These are phyloP conservation scores for Psylliodes chrysocephalus DNA, from an alignment of 2,888 invertebrate species.

Conservation along the genomic window DNA sequence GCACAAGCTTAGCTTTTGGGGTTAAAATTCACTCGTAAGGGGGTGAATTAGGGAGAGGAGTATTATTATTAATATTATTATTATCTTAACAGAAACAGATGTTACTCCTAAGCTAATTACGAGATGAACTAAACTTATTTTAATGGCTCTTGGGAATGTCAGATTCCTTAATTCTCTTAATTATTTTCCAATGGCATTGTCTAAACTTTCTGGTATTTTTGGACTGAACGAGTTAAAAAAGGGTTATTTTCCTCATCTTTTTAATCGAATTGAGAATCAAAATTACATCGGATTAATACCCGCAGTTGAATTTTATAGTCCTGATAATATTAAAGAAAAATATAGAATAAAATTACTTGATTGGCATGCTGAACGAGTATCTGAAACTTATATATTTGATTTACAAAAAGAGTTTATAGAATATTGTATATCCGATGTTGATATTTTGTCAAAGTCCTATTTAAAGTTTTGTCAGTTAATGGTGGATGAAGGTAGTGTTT, in stretches of 20 bases:
- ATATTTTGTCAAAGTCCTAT: conserved; percentile 23
- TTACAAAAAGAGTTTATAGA: conserved; percentile 48
- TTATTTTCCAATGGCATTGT: conserved; percentile 44
- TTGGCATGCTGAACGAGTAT: conserved; percentile 30
- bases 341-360: conserved; percentile 22
- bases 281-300: conserved; percentile 34
- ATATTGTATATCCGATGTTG: conserved; percentile 46
- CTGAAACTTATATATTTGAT: conserved; percentile 48
- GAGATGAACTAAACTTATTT: conserved; percentile 40
- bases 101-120: conserved; percentile 36
- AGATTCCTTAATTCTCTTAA: conserved; percentile 51
- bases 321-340: conserved; percentile 17
- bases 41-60: too few relatives aligned
- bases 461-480: conserved; percentile 29
- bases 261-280: conserved; percentile 32
- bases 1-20: too few relatives aligned
- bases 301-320: conserved; percentile 20
- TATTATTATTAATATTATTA: too few relatives aligned
- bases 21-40: too few relatives aligned
- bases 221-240: conserved; percentile 32
- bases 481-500: not conserved
- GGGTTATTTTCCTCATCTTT: conserved; percentile 46
- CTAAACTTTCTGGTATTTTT: conserved; percentile 40
- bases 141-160: conserved; percentile 34
- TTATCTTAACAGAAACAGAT: conserved; percentile 29